Base-by-base conservation (phyloP, 1,140 invertebrate species). In the Chironomus tepperi region DNA sequence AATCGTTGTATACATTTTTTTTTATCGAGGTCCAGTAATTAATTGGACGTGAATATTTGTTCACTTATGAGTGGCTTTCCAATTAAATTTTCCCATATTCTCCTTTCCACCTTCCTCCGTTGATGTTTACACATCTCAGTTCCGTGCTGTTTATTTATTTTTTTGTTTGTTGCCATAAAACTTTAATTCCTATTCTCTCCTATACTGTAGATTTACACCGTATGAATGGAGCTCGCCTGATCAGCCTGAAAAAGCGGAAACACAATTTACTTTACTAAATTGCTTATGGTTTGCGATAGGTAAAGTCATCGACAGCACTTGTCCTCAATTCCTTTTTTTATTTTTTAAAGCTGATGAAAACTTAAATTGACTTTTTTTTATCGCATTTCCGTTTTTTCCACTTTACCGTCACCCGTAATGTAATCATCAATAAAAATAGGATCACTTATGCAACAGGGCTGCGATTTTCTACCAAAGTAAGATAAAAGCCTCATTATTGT, bases 211-310 rank as follows among this genome's bases (percentile, higher is more conserved):
- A 85, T 93, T 96, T 79, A 94, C 92, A 75, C 95, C 95, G 21
- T 96, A 95, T 81, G 95, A 97, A 86, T 97, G 95, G 95, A 89
- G 92, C 77, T 92, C 90, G 81, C 92, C 93, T 73, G 90, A 93
- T 78, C 89, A 91, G 89, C 81, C 88, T 86, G 83, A 92, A 87
- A 83, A 91, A 88, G 77, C 85, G 89, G 92, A 95, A 83, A 97
- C 96, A 83, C 92, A 95, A 82, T 96, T 97, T 83, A 95, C 92
- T 72, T 84, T 97, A 57, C 87, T 93, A 78, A 97, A 97, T 85
- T 95, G 93, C 83, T 88, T 97, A 84, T 98, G 95, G 95, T 97
- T 97, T 85, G 93, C 94, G 74, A 94, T 97, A 79, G 65, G 65
- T 70, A 70, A 70, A 67, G 16, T 47, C 15, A 8, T 15, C n/a